Conservation (phyloP, 2,888 invertebrate species). For the Cepaea hortensis region DNA sequence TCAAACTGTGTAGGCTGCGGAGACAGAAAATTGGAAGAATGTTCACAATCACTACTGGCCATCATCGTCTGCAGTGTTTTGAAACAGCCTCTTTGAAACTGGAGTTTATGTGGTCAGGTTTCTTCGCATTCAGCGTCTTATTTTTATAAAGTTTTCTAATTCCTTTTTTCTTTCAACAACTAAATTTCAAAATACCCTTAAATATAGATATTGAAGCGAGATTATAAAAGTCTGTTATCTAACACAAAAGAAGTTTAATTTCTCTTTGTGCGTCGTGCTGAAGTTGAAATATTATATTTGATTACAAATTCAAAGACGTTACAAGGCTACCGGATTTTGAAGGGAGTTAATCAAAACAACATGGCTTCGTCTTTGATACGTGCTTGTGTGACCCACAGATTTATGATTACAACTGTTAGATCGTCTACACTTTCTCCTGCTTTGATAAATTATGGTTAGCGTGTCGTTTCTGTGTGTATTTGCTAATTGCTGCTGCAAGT, state of each 20-base stretch:
- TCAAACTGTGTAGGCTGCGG: constrained; percentile 52
- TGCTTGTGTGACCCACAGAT: not conserved
- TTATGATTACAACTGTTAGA: not conserved
- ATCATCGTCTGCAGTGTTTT: constrained; percentile 40
- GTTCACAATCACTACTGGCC: constrained; percentile 18
- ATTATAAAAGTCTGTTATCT: too few relatives aligned
- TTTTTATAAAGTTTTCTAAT: too few relatives aligned
- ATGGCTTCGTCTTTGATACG: constrained; percentile 39
- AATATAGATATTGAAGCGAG: too few relatives aligned
- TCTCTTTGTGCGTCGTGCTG: too few relatives aligned
- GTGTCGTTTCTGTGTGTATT: too few relatives aligned
- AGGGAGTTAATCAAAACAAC: not conserved
- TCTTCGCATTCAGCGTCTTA: not conserved
- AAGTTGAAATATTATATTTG: too few relatives aligned
- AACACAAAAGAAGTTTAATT: too few relatives aligned
- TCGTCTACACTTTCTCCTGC: not conserved
- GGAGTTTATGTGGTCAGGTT: constrained; percentile 21
- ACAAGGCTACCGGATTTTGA: not conserved
- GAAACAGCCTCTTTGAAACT: constrained; percentile 36
- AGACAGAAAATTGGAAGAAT: not conserved
- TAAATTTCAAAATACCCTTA: too few relatives aligned
- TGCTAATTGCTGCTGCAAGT: too few relatives aligned
- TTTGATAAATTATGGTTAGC: constrained; percentile 20
- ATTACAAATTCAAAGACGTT: not conserved
- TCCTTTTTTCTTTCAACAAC: too few relatives aligned